Base-by-base conservation (phyloP, 2,113 vertebrate genomes). In the Oryzias celebensis region DNA sequence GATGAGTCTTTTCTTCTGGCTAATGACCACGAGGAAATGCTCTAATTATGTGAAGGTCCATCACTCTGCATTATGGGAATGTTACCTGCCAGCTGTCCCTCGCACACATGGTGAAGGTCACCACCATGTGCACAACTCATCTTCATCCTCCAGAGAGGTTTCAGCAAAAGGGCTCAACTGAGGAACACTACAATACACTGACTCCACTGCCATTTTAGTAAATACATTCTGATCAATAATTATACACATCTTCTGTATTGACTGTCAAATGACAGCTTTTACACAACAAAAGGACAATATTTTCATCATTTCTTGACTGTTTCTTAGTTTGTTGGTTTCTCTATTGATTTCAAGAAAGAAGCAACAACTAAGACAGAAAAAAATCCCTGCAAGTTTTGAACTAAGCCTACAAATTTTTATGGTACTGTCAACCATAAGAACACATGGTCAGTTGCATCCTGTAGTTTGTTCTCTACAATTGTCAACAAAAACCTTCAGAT, bases 91-190 rank as follows among this genome's bases (percentile, higher is more conserved):
- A 59, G 51, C 72, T 51, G 71, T 66, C 73, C 55, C 68, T 53
- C 61, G 31, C 66, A 82, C 74, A 83, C 78, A 36, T 10, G 7
- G 36, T 80, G 68, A 70, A 85, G 76, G 77, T 82, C 77, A 81
- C 87, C 81, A 80, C 36, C 59, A 73, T 61, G 57, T 41, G 60
- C 73, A 53, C 44, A 58, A 83, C 77, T 87, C 80, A 83, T 83
- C 73, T 65, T 67, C 49, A 59, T 65, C 53, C 73, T 68, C 62
- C 10, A 8, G 62, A 75, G 62, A 64, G 62, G 57, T 59, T 31
- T 44, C 70, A 57, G 28, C 41, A 49, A 51, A 31, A 1, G 63
- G 22, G 53, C 63, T 77, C 59, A 57, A 60, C 50, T 41, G n/a
- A 54, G 18, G 36, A 44, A 62, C 65, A 81, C 49, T 42, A 55